A percentile compares a stretch with the other conserved stretches of the same genome.
These are phyloP conservation scores for Prietella phreatophila DNA, from an alignment of 2,113 vertebrate genomes.

Conservation along the genomic window DNA sequence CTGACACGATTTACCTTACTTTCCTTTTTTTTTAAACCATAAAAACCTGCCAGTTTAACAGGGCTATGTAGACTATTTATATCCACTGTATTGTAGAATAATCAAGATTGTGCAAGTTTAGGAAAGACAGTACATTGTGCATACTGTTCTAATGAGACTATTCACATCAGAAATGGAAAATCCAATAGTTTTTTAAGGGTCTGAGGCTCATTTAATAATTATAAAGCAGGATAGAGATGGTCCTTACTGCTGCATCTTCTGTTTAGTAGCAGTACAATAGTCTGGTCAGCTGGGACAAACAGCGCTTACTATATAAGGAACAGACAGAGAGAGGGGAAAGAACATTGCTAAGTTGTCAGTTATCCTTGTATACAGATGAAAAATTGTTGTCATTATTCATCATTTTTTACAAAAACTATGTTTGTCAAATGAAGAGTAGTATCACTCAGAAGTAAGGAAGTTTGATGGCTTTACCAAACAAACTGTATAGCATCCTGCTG, in stretches of 20 bases:
- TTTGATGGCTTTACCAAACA: slow-evolving; percentile 62
- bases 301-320: slow-evolving; percentile 26
- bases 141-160: slow-evolving; percentile 17
- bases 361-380: slow-evolving; percentile 52
- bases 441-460: slow-evolving; percentile 53
- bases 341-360: slow-evolving; percentile 55
- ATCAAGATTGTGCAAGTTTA: neutral
- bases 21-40: neutral
- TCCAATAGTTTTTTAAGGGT: slow-evolving; percentile 7
- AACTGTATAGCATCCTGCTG: slow-evolving; percentile 53
- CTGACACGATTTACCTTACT: neutral
- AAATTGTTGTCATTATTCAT: slow-evolving; percentile 56
- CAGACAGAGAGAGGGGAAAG: slow-evolving; percentile 38
- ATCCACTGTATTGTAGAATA: neutral
- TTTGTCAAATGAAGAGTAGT: slow-evolving; percentile 60
- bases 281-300: slow-evolving; percentile 48
- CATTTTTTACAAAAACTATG: slow-evolving; percentile 56
- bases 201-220: neutral
- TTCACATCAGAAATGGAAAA: slow-evolving; percentile 27
- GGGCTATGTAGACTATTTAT: neutral
- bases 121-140: neutral
- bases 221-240: neutral
- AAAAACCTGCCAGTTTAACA: neutral
- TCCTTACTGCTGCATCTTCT: neutral
- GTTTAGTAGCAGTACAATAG: slow-evolving; percentile 6